Evolutionary conservation across 1,140 invertebrate species (phyloP), one percentile per base, ranked within the genome.

Genomic region (Euborellia annulipes): DNA sequence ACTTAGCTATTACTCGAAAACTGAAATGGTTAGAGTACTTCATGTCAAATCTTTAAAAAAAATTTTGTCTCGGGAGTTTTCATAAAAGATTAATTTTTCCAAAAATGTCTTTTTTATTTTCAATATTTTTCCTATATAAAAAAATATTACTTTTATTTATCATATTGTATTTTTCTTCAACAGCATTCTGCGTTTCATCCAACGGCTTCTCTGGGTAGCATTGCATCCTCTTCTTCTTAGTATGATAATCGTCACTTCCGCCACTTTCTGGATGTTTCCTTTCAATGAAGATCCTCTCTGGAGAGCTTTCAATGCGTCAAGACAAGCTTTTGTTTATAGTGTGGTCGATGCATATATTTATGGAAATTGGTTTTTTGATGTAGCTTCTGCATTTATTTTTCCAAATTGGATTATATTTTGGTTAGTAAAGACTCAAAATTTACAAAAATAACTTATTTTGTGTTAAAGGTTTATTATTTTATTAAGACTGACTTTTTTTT

Each of bases 341-440:
- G 70, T 92, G 30, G 75, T 86, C 2, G 88, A 94, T 62, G 78
- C 76, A 20, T 76, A 85, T 69, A 67, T 82, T 32, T 81, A 79
- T 54, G 75, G 73, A 9, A 79, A 75, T 57, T 79, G 76, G 75
- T 63, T 73, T 17, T 79, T 70, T 53, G 64, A 65, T 45, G 61
- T 79, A 11, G 62, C 65, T n/a, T 62, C 64, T 47, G 59, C 68
- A 14, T 58, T 70, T 21, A 59, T 79, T 41, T 57, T 78, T 43
- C 77, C 78, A 11, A 65, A 69, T 43, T 81, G 78, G 77, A 55
- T 72, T 4, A 50, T 75, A 39, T 70, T 77, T 48, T 78, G 75
- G 73, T 11, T 48, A 11, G 47, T 43, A 6, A 27, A 27, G 11
- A 27, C 23, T 6, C 23, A 27, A 11, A 6, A 27, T 11, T 6